Base-by-base conservation (phyloP, 2,113 vertebrate species). In the Columbina picui region DNA sequence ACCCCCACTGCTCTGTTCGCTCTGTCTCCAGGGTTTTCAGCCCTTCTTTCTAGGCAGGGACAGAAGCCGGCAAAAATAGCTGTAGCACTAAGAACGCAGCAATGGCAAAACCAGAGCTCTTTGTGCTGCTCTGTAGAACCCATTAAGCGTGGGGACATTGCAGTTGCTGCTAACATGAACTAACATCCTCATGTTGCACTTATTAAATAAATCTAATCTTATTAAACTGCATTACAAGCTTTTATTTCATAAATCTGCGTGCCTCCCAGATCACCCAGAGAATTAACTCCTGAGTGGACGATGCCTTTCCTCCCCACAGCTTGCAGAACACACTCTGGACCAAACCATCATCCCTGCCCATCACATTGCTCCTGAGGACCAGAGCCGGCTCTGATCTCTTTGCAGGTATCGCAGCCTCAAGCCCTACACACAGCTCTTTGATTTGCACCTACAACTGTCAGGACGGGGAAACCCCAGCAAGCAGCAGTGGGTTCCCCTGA, bases 191-290 rank as follows among this genome's bases (percentile, higher is more conserved):
- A 25, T 63, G 38, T 6, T 88, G 85, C 79, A 80, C 87, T 97
- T 90, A 96, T 94, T 95, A 5, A 95, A 96, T 95, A 80, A 88
- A 95, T 86, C 79, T 94, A 96, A 96, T 96, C 90, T 95, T 12
- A 93, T 96, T 97, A 95, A 96, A 75, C 38, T 83, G 56, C 90
- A 92, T 88, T 90, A 96, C 85, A 80, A 94, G 93, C 82, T 94
- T 86, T 86, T 70, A 93, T 94, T 97, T 85, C 82, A 90, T 89
- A 88, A 85, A 75, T 79, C 87, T 79, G 7, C 26, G 64, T 74
- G 53, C 45, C 79, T 77, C 53, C 18, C 79, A 41, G 81, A 69
- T 55, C 78, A 27, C 50, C n/a, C 82, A 23, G 84, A 52, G 63
- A 90, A 60, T 96, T 95, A 95, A 93, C 93, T 97, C 93, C 67